Base-by-base conservation (phyloP, 2,888 invertebrate genomes). In the Napeogenes sylphis region DNA sequence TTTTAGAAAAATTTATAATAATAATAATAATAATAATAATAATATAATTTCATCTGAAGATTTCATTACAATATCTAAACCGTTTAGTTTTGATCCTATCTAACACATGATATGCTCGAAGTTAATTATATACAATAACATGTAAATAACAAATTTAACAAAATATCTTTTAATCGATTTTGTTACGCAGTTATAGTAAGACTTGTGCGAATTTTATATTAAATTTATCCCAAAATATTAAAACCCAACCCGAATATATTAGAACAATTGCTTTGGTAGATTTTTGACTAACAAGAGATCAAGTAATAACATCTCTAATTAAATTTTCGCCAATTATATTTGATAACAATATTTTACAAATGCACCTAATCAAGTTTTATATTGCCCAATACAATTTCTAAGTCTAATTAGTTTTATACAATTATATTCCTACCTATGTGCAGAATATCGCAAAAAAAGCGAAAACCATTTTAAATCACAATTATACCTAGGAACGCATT, bases 131-230 rank as follows among this genome's bases (percentile, higher is more conserved):
- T 84, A 86, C 82, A 85, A 78, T 75, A 80, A 77, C 71, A 68
- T 73, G 74, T 75, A 73, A 74, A 83, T 81, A 86, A 85, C 83
- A 84, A 83, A 80, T 82, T 79, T 78, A 83, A 83, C 83, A 82
- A 80, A 83, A 81, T 79, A 80, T 73, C 71, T 21, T 75, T 73
- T 74, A 72, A 66, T 69, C 65, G 59, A 67, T 65, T 69, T 64
- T 61, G 58, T 61, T 55, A 65, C 62, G 62, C 62, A 59, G 64
- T 68, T 65, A 58, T 47, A 67, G 62, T 64, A 63, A 63, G 60
- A 65, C 61, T 64, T 59, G 66, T 74, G 72, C 60, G 62, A 61
- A 66, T 64, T 64, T 64, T 63, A 65, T 66, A 66, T 68, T 68
- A 63, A 65, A 62, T 68, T 55, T 63, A 61, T 58, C 51, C 58